Evolutionary conservation across 2,797 vertebrate genomes (phyloP), one percentile per base, ranked within the genome.

Genomic region (Myoxocephalus aenaeus): DNA sequence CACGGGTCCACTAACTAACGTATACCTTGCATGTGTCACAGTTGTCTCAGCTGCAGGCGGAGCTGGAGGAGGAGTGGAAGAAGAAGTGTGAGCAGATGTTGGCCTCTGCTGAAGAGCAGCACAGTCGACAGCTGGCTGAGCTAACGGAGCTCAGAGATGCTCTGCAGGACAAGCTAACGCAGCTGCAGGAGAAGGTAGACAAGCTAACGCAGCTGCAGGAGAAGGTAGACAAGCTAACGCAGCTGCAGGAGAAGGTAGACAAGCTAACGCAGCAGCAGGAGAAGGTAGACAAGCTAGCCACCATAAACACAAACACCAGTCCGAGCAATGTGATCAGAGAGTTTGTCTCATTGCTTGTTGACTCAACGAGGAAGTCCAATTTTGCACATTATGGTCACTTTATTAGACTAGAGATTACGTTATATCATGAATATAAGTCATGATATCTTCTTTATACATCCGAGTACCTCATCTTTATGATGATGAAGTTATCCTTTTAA

Each of bases 1-100:
- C 53, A 42, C 17, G 25, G 1, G 2, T n/a, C 12, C 27, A 18
- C 38, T 65, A 20, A 54, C 40, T 29, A 22, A 27, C n/a, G 9
- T 51, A 7, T 20, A 5, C 10, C 3, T 5, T 80, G 25, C 51
- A 0, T 85, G 22, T 82, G 15, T 82, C 32, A n/a, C 87, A 97
- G 96, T 63, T 97, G 32, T 93, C 92, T 2, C 94, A 96, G 71
- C 66, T 96, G 68, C 97, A 97, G 93, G 86, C 89, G 1, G 97
- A 98, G 80, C 91, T 98, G 65, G 96, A 97, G 84, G 94, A 93
- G 38, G 95, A 97, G 85, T 98, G 96, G 96, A 95, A 94, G 90
- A 83, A 86, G 54, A 97, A 82, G 54, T 95, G 92, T 69, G 95
- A 96, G 67, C 95, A 92, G 67, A 78, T 89, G 2, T 64, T 97